A percentile compares a stretch with the other conserved stretches of the same genome.
phyloP scores from a whole-genome alignment of 2,113 vertebrate genomes.

The Andinoacara biseriatus region DNA sequence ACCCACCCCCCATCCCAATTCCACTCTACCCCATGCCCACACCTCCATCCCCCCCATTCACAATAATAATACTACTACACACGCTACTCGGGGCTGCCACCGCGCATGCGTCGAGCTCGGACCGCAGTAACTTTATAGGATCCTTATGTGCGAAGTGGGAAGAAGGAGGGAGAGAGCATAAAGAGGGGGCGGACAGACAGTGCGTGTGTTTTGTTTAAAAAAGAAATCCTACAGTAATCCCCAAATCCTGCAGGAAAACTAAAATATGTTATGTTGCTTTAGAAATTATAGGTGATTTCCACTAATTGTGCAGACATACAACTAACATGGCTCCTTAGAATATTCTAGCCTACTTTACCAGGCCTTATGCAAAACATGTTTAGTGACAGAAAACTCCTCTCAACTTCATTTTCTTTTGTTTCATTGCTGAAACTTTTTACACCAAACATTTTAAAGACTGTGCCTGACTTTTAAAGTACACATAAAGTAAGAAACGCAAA shows the following conservation, averaged over 20 bases:
- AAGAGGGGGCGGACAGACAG: background rate
- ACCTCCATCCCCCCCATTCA: conserved; percentile 59
- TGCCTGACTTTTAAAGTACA: background rate
- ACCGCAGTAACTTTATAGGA: conserved; percentile 62
- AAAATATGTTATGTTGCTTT: background rate
- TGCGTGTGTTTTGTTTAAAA: conserved; percentile 5
- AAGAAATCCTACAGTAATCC: background rate
- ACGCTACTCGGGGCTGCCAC: conserved; percentile 32
- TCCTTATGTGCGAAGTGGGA: conserved; percentile 64
- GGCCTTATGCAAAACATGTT: background rate
- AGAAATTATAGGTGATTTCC: background rate
- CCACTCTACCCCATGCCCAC: background rate
- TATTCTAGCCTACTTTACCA: no score
- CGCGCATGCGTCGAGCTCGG: conserved; percentile 55
- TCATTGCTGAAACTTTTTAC: no score
- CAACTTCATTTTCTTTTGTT: background rate
- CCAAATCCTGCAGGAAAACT: background rate
- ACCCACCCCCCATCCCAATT: background rate
- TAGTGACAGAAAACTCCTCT: background rate
- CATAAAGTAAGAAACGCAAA: background rate
- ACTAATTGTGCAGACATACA: background rate
- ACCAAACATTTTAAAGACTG: background rate
- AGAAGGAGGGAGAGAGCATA: background rate
- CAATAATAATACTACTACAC: conserved; percentile 74
- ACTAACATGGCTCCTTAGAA: background rate